Conservation (phyloP, 2,797 vertebrate species). For the Arrhamphus sclerolepis region DNA sequence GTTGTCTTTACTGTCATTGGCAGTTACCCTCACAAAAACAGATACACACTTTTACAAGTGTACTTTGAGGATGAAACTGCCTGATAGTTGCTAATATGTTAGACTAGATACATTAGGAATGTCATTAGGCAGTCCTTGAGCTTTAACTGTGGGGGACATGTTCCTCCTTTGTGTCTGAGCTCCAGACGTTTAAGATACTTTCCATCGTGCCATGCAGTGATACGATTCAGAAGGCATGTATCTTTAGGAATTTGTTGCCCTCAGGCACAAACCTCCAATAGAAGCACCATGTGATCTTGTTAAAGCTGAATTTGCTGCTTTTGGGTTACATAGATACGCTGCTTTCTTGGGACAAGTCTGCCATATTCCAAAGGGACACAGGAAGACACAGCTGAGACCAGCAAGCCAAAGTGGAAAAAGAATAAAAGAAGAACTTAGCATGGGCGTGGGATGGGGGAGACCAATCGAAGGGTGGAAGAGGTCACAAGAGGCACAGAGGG, state of each 20-base stretch:
- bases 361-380: conserved; percentile 22
- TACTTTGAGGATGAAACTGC: no score
- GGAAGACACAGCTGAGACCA: conserved; percentile 28
- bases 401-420: neutral
- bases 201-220: conserved; percentile 10
- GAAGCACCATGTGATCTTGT: conserved; percentile 20
- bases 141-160: conserved; percentile 2
- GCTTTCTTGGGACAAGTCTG: conserved; percentile 9
- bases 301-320: conserved; percentile 17
- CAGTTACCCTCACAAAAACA: no score
- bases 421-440: conserved; percentile 19
- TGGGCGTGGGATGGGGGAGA: conserved; percentile 1
- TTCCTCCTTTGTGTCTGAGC: conserved; percentile 18
- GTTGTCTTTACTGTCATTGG: no score
- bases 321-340: conserved; percentile 15
- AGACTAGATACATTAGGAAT: neutral
- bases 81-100: conserved; percentile 1
- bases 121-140: neutral
- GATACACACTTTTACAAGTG: no score
- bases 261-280: conserved; percentile 32
- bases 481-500: conserved; percentile 42
- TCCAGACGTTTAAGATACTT: conserved; percentile 18
- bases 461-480: conserved; percentile 51
- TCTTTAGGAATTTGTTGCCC: conserved; percentile 41
- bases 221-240: conserved; percentile 19